Evolutionary conservation across 2,113 vertebrate genomes (phyloP), one percentile per base, ranked within the genome.

Genomic region (Salminus brasiliensis): DNA sequence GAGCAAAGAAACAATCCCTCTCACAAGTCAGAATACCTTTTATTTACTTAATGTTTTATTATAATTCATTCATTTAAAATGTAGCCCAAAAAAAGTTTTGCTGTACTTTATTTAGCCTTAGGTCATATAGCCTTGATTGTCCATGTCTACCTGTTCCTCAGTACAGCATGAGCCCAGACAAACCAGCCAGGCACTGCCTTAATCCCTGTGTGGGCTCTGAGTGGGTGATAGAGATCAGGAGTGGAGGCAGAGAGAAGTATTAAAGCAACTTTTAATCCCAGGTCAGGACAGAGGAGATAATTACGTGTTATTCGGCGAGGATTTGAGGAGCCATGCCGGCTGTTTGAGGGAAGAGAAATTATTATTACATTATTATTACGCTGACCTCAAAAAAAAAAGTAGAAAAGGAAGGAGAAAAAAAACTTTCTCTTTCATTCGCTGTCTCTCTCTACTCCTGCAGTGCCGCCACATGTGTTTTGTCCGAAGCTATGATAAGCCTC

Each of bases 341-440:
- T 43, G 41, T 57, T 49, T 78, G 67, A 67, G 52, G 53, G 45
- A 78, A 45, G 59, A 75, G 53, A 75, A 70, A 72, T 57, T 36
- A 49, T 67, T 70, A 53, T 65, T 70, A 47, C 49, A 82, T 80
- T 68, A 78, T 81, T 85, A 85, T 83, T 83, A 72, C 69, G 57
- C 63, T 78, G 55, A 79, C 60, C 70, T 82, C 29, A 36, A 23
- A 47, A 34, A 55, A 36, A 53, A 75, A 74, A 72, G 29, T n/a
- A 66, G 39, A 41, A 41, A 16, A 53, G 29, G 39, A 75, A 77
- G 70, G n/a, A n/a, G n/a, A n/a, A n/a, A n/a, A 27, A 68, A 47
- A 16, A 18, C 5, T 47, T 53, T 39, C 27, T 10, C 79, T 47
- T 45, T 80, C 25, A 45, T 68, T 72, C 10, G 15, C 21, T 21